A percentile compares a stretch with the other conserved stretches of the same genome.
phyloP scores from a whole-genome alignment of 2,113 vertebrate species.

The Sus scrofa region T2T-Sscrofa CM000821.6:23876001-23876500 shows the following conservation, averaged over 20 bases:
- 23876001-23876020: not conserved
- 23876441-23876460: not conserved
- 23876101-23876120: not conserved
- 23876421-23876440: accelerated
- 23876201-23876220: not conserved
- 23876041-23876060: not conserved
- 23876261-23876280: not conserved
- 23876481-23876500: not conserved
- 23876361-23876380: not conserved
- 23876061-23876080: not conserved
- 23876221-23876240: not conserved
- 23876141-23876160: too few species aligned
- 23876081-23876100: not conserved
- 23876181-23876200: not conserved
- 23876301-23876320: not conserved
- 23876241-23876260: not conserved
- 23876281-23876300: not conserved
- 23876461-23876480: not conserved
- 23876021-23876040: not conserved
- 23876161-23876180: not conserved
- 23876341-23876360: not conserved
- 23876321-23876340: not conserved
- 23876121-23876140: not conserved
- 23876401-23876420: not conserved
- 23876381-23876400: not conserved